These are phyloP conservation scores for Heliornis fulica DNA, from an alignment of 2,113 vertebrate species.

Conservation along the genomic window DNA sequence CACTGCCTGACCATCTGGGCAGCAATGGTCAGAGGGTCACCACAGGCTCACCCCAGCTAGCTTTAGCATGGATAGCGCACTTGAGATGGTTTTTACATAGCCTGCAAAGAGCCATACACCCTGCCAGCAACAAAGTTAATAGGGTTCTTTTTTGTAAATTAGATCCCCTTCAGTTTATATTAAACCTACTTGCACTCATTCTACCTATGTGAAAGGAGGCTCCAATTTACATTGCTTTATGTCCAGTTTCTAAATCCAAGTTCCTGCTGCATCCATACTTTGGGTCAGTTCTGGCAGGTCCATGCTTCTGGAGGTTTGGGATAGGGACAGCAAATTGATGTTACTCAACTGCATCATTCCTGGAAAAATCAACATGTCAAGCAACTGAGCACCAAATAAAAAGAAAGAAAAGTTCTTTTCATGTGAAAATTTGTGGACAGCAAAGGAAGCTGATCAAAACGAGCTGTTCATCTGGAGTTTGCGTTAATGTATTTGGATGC, in stretches of 20 bases:
- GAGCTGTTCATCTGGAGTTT: background rate
- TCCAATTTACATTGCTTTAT: background rate
- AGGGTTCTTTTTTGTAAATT: background rate
- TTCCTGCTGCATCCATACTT: background rate
- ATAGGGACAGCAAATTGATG: background rate
- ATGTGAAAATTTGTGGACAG: background rate
- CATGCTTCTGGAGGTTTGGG: background rate
- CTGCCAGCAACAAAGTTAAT: rapidly evolving
- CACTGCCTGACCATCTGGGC: rapidly evolving
- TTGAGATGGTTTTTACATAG: background rate
- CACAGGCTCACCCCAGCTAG: rapidly evolving
- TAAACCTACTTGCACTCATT: background rate
- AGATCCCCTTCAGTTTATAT: background rate
- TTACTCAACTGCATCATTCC: background rate
- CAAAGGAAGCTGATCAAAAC: background rate
- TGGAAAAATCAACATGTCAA: background rate
- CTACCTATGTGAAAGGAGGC: background rate
- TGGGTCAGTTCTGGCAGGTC: background rate
- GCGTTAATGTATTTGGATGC: background rate
- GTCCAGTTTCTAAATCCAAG: background rate
- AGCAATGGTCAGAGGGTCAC: rapidly evolving
- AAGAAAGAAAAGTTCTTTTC: background rate
- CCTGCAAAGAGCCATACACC: rapidly evolving
- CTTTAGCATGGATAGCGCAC: background rate
- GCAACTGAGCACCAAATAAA: background rate